Conservation (phyloP, 2,888 invertebrate genomes). For the Ectemnius cavifrons region DNA sequence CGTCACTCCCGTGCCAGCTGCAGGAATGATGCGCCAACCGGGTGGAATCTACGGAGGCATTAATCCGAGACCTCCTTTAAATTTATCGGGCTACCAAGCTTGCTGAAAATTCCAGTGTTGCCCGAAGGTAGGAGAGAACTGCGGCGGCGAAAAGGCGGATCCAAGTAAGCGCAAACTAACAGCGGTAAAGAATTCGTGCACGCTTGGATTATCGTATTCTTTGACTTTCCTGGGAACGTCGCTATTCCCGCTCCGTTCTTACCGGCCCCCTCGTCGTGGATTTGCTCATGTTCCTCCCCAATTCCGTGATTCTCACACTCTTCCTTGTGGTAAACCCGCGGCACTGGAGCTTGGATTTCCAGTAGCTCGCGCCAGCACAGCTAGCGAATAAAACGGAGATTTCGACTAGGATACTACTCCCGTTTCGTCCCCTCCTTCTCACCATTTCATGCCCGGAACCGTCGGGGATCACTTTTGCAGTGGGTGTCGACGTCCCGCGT, state of each 20-base stretch:
- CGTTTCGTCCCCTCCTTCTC: neutral
- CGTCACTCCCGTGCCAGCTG: neutral
- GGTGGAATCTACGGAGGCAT: too few relatives aligned
- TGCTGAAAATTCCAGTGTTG: too few relatives aligned
- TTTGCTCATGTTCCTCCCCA: neutral
- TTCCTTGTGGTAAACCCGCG: constrained; percentile 7
- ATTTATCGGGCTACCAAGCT: too few relatives aligned
- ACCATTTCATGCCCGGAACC: constrained; percentile 21
- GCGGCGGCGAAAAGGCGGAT: too few relatives aligned
- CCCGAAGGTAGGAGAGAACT: too few relatives aligned
- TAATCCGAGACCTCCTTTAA: too few relatives aligned
- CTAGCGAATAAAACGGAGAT: constrained; percentile 35
- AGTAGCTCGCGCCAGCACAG: constrained; percentile 12
- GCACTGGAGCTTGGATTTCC: neutral
- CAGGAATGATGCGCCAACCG: too few relatives aligned
- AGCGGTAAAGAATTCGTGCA: too few relatives aligned
- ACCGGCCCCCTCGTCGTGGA: neutral
- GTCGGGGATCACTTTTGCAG: constrained; percentile 4
- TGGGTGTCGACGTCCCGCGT: constrained; percentile 27
- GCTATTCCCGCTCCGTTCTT: too few relatives aligned
- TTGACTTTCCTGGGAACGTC: too few relatives aligned
- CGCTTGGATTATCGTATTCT: too few relatives aligned
- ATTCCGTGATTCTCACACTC: neutral
- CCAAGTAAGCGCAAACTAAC: too few relatives aligned
- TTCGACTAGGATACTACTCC: constrained; percentile 1